Evolutionary conservation across 1,140 invertebrate species (phyloP).

Genomic region (Bombus turneri): DNA sequence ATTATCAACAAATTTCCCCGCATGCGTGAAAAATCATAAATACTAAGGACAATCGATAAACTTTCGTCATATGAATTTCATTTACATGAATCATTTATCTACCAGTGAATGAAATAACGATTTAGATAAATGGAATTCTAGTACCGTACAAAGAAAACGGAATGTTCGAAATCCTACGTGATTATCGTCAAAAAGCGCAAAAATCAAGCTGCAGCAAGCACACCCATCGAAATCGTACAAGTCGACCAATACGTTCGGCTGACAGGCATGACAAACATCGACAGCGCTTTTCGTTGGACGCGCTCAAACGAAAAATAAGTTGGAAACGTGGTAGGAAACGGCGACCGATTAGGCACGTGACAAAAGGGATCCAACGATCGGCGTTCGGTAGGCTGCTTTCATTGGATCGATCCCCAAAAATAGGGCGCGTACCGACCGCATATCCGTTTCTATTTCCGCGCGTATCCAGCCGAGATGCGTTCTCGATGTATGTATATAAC

Average conservation of each 20-base stretch:
- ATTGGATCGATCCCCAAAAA: slow-evolving; percentile 63
- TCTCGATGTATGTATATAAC: slow-evolving; percentile 7
- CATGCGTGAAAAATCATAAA: too few species aligned
- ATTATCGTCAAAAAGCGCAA: too few species aligned
- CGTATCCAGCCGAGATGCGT: slow-evolving; percentile 46
- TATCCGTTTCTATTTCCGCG: slow-evolving; percentile 68
- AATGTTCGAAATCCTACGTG: too few species aligned
- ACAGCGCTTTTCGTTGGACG: background rate
- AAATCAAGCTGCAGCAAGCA: too few species aligned
- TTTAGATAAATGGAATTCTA: too few species aligned
- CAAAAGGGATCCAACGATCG: slow-evolving; percentile 34
- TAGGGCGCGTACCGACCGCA: slow-evolving; percentile 51
- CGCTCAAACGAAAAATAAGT: background rate
- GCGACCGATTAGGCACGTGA: slow-evolving; percentile 51
- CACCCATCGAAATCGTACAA: background rate
- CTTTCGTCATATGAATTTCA: too few species aligned
- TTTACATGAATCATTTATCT: too few species aligned
- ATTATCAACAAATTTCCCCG: too few species aligned
- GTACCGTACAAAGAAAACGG: too few species aligned
- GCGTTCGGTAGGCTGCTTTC: background rate
- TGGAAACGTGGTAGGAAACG: background rate
- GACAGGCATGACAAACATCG: slow-evolving; percentile 1
- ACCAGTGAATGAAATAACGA: too few species aligned
- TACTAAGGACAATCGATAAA: too few species aligned
- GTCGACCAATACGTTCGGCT: background rate